Percentiles rank a stretch among this genome's conserved stretches.
phyloP scores from a whole-genome alignment of 2,888 invertebrate genomes.

The Drosophila subsilvestris region DNA sequence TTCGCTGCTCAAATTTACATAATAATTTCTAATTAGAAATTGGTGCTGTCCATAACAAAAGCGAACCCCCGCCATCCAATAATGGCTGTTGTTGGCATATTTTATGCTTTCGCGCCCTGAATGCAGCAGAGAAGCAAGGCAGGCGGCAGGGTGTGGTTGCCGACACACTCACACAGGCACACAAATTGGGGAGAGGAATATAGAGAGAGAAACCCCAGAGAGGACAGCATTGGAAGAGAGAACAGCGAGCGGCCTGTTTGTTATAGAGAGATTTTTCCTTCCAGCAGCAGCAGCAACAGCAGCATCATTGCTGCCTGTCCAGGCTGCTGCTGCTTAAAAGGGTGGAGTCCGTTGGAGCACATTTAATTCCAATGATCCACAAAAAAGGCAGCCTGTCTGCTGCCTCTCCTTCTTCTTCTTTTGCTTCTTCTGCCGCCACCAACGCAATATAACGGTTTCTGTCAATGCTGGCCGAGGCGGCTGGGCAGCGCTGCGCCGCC shows the following conservation, averaged over 20 bases:
- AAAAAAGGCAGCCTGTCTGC: conserved; percentile 62
- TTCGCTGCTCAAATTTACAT: conserved; percentile 41
- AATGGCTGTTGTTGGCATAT: conserved; percentile 50
- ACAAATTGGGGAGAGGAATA: conserved; percentile 31
- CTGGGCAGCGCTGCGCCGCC: conserved; percentile 48
- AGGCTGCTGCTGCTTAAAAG: conserved; percentile 60
- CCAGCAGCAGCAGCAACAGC: conserved; percentile 60
- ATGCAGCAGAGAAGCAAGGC: conserved; percentile 47
- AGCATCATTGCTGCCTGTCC: conserved; percentile 40
- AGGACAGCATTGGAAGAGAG: conserved; percentile 20
- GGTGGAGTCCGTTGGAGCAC: conserved; percentile 66
- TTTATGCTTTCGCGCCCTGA: conserved; percentile 66
- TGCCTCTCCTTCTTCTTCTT: conserved; percentile 37
- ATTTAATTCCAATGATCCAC: conserved; percentile 78
- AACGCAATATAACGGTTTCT: conserved; percentile 58
- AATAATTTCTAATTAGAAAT: conserved; percentile 74
- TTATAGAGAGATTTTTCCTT: conserved; percentile 64
- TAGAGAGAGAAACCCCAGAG: conserved; percentile 24
- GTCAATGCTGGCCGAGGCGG: conserved; percentile 22
- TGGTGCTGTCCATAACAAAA: conserved; percentile 64
- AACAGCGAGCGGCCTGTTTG: conserved; percentile 13
- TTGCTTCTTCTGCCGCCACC: conserved; percentile 43
- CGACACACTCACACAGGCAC: conserved; percentile 32
- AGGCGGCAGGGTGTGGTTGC: conserved; percentile 71
- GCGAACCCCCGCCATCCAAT: conserved; percentile 23